Conservation (phyloP, 2,113 vertebrate species). For the Tinamus guttatus region DNA sequence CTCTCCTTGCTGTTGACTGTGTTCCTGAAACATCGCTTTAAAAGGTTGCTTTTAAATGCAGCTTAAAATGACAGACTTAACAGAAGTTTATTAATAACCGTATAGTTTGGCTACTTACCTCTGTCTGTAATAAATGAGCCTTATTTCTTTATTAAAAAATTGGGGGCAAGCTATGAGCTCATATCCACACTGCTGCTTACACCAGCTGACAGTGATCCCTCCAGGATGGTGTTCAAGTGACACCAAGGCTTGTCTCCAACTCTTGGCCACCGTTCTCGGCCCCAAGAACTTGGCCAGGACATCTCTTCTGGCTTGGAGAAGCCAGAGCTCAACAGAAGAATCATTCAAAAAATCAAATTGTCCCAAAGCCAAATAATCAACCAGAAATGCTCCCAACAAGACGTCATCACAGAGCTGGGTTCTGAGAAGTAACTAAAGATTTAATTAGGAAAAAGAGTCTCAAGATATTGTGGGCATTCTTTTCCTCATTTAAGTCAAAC, state of each 20-base stretch:
- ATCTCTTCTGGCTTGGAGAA: slow-evolving; percentile 7
- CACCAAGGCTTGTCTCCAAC: background rate
- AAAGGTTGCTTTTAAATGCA: slow-evolving; percentile 69
- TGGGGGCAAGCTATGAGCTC: slow-evolving; percentile 1
- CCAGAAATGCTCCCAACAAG: background rate
- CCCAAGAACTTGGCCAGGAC: background rate
- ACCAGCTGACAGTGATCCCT: background rate
- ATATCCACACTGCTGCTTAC: slow-evolving; percentile 26
- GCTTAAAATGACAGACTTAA: slow-evolving; percentile 64
- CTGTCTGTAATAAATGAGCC: background rate
- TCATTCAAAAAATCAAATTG: background rate
- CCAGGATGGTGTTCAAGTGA: background rate
- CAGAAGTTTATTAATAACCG: slow-evolving; percentile 66
- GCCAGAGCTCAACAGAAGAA: rapidly evolving
- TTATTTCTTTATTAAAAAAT: slow-evolving; percentile 35
- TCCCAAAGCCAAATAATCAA: background rate
- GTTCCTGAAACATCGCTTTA: slow-evolving; percentile 53
- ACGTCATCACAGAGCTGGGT: background rate
- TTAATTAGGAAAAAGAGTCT: background rate
- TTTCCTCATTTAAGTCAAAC: background rate
- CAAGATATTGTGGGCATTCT: rapidly evolving
- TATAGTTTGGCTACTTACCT: slow-evolving; percentile 41
- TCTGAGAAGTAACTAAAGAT: background rate
- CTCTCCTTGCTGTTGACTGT: slow-evolving; percentile 38
- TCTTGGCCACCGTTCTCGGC: background rate